Evolutionary conservation across 1,140 invertebrate species (phyloP).

Genomic region (Yoshiicerus persimilis): DNA sequence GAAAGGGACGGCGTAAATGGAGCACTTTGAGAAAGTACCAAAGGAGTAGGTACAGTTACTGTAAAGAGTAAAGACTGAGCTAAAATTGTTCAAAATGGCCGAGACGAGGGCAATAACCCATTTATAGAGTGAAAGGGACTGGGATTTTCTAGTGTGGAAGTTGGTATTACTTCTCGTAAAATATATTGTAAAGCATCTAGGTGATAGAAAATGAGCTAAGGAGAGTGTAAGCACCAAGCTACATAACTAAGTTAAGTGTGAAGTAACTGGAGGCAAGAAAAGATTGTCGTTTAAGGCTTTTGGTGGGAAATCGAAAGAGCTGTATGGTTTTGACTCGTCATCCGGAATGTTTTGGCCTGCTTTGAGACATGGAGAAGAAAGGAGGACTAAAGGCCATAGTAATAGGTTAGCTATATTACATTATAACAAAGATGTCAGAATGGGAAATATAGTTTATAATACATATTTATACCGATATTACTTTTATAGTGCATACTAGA

Average conservation of each 20-base stretch:
- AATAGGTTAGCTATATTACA: background rate
- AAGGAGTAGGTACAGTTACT: background rate
- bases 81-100: slow-evolving; percentile 9
- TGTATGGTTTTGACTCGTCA: background rate
- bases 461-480: too few species aligned
- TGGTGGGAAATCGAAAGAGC: background rate
- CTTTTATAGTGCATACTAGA: too few species aligned
- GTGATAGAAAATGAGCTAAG: background rate
- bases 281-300: background rate
- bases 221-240: background rate
- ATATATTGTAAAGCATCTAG: background rate
- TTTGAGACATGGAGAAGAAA: background rate
- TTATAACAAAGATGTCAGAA: background rate
- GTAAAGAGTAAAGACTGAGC: background rate
- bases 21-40: background rate
- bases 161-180: background rate
- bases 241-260: background rate
- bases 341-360: background rate
- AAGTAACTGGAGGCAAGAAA: background rate
- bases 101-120: background rate
- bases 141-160: background rate
- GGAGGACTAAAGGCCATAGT: background rate
- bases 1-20: background rate
- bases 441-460: too few species aligned
- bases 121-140: background rate